Evolutionary conservation across 2,113 vertebrate species (phyloP).

Genomic region (Orthochromis indermauri): DNA sequence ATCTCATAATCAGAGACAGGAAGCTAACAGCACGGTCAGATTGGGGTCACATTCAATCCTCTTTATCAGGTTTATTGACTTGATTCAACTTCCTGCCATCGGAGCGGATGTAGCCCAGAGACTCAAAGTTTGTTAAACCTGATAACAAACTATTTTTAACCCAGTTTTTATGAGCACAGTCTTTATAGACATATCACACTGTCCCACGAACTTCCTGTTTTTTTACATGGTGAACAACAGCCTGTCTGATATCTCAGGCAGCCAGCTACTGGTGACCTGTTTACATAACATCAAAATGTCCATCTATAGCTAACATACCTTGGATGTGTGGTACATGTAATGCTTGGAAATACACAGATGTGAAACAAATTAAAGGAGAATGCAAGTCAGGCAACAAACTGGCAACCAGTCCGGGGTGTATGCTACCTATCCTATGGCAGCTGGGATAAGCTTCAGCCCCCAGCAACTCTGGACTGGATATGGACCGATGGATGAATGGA

Average conservation of each 20-base stretch:
- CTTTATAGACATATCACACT: not conserved
- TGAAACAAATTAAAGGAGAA: not conserved
- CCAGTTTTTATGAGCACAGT: not conserved
- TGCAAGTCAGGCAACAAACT: not conserved
- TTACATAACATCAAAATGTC: not conserved
- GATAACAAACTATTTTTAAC: not conserved
- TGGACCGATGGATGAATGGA: not conserved
- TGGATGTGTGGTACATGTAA: not conserved
- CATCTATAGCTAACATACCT: not conserved
- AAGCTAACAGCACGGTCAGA: not conserved
- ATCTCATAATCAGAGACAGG: not conserved
- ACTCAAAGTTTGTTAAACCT: not conserved
- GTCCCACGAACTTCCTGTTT: not conserved
- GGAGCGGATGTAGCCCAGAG: not conserved
- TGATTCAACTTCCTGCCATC: not conserved
- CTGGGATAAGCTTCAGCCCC: not conserved
- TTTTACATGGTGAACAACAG: not conserved
- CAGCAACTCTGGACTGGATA: not conserved
- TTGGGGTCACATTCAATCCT: not conserved
- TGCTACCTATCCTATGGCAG: fast-evolving
- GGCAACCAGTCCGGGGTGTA: not conserved
- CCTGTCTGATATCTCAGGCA: not conserved
- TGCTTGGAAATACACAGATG: not conserved
- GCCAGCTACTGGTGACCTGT: fast-evolving
- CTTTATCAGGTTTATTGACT: not conserved